phyloP scores from a whole-genome alignment of 2,888 invertebrate genomes.

The Orchesellides sinensis region DNA sequence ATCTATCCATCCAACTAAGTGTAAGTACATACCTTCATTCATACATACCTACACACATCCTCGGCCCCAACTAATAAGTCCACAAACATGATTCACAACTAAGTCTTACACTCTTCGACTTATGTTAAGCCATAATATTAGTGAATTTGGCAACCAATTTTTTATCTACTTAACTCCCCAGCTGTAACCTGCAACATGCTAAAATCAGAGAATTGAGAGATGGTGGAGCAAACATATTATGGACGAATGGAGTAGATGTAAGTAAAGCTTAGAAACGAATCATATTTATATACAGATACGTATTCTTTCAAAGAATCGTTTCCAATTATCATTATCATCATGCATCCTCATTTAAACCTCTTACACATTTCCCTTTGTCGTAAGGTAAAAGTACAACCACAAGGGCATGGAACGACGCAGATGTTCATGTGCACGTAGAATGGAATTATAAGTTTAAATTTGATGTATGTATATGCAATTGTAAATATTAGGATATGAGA shows the following conservation, averaged over 20 bases:
- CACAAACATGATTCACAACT: neutral
- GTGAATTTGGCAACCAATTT: conserved; percentile 51
- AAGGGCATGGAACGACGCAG: conserved; percentile 62
- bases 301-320: conserved; percentile 32
- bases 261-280: neutral
- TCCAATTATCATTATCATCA: conserved; percentile 45
- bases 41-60: neutral
- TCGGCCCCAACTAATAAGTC: neutral
- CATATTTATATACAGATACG: neutral
- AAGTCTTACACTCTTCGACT: neutral
- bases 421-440: conserved; percentile 38
- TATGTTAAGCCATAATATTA: too few species aligned
- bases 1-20: neutral
- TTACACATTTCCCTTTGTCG: conserved; percentile 20
- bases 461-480: too few species aligned
- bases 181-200: conserved; percentile 34
- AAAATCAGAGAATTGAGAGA: neutral
- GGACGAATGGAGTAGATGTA: neutral
- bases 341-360: conserved; percentile 30
- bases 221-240: conserved; percentile 15
- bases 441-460: neutral
- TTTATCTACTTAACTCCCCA: conserved; percentile 27
- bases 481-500: too few species aligned
- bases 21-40: neutral
- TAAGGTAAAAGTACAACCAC: conserved; percentile 63